Evolutionary conservation across 2,797 vertebrate genomes (phyloP).

Genomic region (Ctenochaetus hawaiiensis): DNA sequence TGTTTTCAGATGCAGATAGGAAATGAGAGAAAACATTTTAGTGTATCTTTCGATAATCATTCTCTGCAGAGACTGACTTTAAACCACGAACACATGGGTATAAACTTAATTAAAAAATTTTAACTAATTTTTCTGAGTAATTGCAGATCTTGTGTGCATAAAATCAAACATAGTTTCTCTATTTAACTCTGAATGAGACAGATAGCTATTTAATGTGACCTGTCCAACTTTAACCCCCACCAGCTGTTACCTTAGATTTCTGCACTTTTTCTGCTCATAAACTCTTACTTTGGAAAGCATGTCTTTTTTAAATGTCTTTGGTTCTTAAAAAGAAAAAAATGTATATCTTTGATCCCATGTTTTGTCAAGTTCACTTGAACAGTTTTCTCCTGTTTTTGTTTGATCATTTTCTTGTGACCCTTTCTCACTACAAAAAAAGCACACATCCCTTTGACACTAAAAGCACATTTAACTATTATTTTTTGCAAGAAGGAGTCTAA

Average conservation of each 20-base stretch:
- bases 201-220: too few relatives aligned
- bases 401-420: background rate
- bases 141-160: background rate
- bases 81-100: background rate
- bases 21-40: background rate
- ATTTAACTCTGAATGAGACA: too few relatives aligned
- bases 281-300: background rate
- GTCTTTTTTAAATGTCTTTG: too few relatives aligned
- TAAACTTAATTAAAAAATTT: background rate
- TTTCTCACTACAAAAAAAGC: constrained; percentile 1
- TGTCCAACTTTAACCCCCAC: background rate
- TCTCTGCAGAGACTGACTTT: background rate
- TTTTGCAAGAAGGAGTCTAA: background rate
- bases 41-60: background rate
- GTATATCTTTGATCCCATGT: background rate
- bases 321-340: too few relatives aligned
- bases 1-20: constrained; percentile 1
- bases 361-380: background rate
- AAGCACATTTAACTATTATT: constrained; percentile 6
- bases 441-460: constrained; percentile 14
- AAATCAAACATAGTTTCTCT: background rate
- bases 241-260: too few relatives aligned
- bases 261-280: background rate
- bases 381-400: constrained; percentile 2
- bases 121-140: background rate